Percentiles rank a stretch among this genome's conserved stretches.
phyloP scores from a whole-genome alignment of 2,888 invertebrate genomes.

The Dioctria rufipes region DNA sequence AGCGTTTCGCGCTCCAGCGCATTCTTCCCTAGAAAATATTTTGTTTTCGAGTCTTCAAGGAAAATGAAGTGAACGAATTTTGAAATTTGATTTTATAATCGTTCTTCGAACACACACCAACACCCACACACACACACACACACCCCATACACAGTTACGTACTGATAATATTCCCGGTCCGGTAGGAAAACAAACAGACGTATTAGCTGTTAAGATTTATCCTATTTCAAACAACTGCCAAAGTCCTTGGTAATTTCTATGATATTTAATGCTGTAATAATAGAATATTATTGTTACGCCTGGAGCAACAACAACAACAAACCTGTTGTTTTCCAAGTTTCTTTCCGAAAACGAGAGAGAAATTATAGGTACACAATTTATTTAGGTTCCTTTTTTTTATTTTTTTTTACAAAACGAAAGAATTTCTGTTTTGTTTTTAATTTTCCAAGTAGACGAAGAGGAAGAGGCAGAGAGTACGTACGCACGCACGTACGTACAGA shows the following conservation, averaged over 20 bases:
- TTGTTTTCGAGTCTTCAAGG: too few relatives aligned
- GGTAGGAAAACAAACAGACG: background rate
- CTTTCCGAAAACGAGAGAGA: background rate
- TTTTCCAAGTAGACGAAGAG: background rate
- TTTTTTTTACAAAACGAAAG: background rate
- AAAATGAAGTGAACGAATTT: too few relatives aligned
- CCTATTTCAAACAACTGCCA: conserved; percentile 29
- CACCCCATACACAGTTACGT: background rate
- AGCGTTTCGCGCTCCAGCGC: background rate
- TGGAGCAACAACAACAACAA: background rate
- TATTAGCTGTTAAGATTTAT: conserved; percentile 29
- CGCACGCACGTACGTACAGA: background rate
- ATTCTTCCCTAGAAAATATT: too few relatives aligned
- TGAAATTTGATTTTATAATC: background rate
- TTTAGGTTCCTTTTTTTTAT: background rate
- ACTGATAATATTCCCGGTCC: conserved; percentile 8
- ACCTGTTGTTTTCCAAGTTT: background rate
- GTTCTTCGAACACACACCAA: background rate
- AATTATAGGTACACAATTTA: background rate
- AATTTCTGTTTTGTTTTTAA: background rate
- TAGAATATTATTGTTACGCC: background rate
- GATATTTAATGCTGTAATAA: conserved; percentile 3
- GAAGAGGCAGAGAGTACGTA: conserved; percentile 1
- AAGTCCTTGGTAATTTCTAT: conserved; percentile 18
- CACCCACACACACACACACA: too few relatives aligned